Evolutionary conservation across 64 coral and sea anemone genomes (phyloP).

Genomic region (Catalaphyllia jardinei): DNA sequence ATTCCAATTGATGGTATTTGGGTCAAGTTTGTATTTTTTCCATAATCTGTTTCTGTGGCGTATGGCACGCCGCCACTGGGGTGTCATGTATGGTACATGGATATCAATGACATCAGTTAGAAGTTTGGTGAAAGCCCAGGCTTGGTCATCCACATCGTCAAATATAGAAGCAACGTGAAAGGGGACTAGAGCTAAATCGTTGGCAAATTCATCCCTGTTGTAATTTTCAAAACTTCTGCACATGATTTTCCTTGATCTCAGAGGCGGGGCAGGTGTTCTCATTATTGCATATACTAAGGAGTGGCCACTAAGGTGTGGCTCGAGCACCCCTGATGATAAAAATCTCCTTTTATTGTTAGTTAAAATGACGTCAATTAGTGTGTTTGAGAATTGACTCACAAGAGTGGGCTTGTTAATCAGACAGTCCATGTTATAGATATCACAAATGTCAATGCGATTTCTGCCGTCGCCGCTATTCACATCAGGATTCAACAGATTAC

Average conservation of each 20-base stretch:
- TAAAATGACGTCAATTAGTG: conserved; percentile 19
- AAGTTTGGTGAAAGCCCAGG: conserved; percentile 29
- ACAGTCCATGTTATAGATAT: conserved; percentile 28
- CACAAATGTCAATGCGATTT: conserved; percentile 33
- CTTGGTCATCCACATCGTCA: conserved; percentile 19
- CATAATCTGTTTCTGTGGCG: not conserved
- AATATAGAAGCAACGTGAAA: conserved; percentile 44
- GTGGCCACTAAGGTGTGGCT: conserved; percentile 31
- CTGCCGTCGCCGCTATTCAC: conserved; percentile 16
- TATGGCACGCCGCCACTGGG: not conserved
- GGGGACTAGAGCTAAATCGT: conserved; percentile 13
- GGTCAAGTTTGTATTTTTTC: not conserved
- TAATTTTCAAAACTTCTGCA: conserved; percentile 37
- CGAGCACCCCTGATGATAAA: conserved; percentile 40
- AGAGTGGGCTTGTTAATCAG: conserved; percentile 32
- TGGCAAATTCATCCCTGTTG: conserved; percentile 7
- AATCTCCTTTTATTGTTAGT: conserved; percentile 28
- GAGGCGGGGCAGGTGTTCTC: not conserved
- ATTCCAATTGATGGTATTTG: conserved; percentile 31
- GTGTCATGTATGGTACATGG: not conserved
- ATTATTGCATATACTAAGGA: conserved; percentile 25
- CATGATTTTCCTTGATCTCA: conserved; percentile 42
- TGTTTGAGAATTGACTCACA: not conserved
- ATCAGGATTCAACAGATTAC: conserved; percentile 52
- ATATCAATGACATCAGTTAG: conserved; percentile 28